These are phyloP conservation scores for Oscheius myriophilus DNA, from an alignment of 2,888 invertebrate species.

Conservation along the genomic window DNA sequence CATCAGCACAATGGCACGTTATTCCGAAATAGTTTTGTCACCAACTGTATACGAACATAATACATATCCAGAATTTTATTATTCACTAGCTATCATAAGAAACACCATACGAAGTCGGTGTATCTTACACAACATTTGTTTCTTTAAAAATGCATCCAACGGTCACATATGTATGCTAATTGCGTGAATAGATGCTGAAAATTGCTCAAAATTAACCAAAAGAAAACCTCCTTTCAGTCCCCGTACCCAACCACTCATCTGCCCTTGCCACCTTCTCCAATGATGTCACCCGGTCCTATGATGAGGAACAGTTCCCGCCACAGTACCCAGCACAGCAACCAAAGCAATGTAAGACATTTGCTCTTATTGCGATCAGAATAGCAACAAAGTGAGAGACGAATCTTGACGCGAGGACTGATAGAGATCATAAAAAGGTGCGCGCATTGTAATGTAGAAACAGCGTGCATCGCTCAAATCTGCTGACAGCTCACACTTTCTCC, in stretches of 20 bases:
- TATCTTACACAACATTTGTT: too few species aligned
- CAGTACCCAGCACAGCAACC: constrained; percentile 32
- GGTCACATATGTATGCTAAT: too few species aligned
- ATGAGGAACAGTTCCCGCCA: constrained; percentile 29
- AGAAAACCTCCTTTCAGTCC: too few species aligned
- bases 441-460: constrained; percentile 17
- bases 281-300: constrained; percentile 29
- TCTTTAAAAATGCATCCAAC: too few species aligned
- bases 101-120: too few species aligned
- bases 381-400: not conserved
- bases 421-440: constrained; percentile 18
- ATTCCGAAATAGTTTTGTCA: too few species aligned
- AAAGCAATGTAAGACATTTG: constrained; percentile 30
- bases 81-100: too few species aligned
- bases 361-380: not conserved
- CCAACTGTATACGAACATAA: too few species aligned
- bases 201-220: too few species aligned
- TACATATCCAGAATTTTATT: too few species aligned
- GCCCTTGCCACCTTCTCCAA: constrained; percentile 25
- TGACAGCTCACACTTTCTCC: constrained; percentile 22
- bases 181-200: too few species aligned
- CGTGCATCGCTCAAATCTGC: constrained; percentile 27
- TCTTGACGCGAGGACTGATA: constrained; percentile 2
- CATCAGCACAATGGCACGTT: too few species aligned
- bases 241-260: constrained; percentile 7